Conservation (phyloP, 2,888 invertebrate genomes). For the Coelogynopora nodosa region DNA sequence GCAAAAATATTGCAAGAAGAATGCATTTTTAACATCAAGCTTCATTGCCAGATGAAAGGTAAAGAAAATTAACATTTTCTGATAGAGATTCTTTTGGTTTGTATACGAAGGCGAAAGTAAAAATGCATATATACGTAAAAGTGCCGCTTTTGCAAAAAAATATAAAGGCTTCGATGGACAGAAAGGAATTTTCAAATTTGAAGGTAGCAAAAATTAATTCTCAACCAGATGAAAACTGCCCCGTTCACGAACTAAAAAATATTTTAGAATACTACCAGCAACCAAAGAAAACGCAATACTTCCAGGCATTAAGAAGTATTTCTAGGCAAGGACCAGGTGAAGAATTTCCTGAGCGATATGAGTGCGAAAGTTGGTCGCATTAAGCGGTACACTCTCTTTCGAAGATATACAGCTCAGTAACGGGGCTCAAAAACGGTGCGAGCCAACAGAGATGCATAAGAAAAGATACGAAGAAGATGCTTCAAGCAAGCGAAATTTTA, state of each 20-base stretch:
- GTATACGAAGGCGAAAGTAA: not conserved
- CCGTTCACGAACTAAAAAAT: constrained; percentile 19
- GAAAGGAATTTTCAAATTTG: constrained; percentile 33
- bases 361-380: constrained; percentile 5
- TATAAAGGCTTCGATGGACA: constrained; percentile 11
- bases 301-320: constrained; percentile 14
- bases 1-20: not conserved
- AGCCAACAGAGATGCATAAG: constrained; percentile 13
- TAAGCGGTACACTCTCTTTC: not conserved
- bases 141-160: constrained; percentile 34
- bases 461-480: constrained; percentile 22
- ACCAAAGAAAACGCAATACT: constrained; percentile 27
- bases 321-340: constrained; percentile 9
- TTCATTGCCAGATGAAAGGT: constrained; percentile 2
- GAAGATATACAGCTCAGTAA: constrained; percentile 11
- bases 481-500: constrained; percentile 16
- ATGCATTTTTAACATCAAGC: constrained; percentile 26
- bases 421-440: constrained; percentile 16
- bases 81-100: constrained; percentile 30
- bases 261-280: constrained; percentile 17
- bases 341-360: constrained; percentile 14
- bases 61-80: not conserved
- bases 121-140: not conserved
- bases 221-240: constrained; percentile 6
- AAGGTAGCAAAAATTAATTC: constrained; percentile 7